phyloP scores from a whole-genome alignment of 35 echinoderm and acorn worm species.

The Ptychodera flava region DNA sequence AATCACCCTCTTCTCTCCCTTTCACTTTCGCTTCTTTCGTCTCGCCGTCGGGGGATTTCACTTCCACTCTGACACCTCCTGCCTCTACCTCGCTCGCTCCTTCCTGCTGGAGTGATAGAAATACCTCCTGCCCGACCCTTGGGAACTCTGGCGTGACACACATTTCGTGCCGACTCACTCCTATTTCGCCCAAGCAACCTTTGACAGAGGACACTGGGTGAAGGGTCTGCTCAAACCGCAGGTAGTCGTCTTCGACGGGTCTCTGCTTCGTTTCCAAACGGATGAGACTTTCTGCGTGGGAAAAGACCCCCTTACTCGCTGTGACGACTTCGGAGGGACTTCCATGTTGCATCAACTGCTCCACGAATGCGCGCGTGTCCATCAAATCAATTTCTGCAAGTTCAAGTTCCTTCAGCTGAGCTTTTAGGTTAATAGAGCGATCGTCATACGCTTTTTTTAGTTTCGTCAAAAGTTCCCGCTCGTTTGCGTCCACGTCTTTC shows the following conservation, averaged over 20 bases:
- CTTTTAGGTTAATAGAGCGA: neutral
- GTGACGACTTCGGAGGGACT: neutral
- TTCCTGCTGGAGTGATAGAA: neutral
- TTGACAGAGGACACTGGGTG: neutral
- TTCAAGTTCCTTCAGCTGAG: neutral
- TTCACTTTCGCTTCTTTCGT: neutral
- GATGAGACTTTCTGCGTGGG: neutral
- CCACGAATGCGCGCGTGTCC: neutral
- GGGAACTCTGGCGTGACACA: neutral
- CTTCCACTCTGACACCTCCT: neutral
- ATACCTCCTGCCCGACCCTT: neutral
- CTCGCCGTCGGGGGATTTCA: neutral
- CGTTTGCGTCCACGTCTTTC: neutral
- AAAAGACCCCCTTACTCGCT: neutral
- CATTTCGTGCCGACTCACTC: neutral
- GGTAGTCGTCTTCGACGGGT: neutral
- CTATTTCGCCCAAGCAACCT: neutral
- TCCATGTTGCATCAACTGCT: neutral
- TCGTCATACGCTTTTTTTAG: neutral
- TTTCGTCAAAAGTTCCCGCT: neutral
- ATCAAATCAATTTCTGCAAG: neutral
- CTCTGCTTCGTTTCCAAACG: neutral
- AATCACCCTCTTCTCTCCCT: neutral
- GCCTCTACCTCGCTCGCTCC: too few relatives aligned
- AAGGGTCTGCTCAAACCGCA: neutral